A percentile compares a stretch with the other conserved stretches of the same genome.
Conservation (phyloP, 2,113 vertebrate genomes). For the Tympanuchus pallidicinctus region DNA sequence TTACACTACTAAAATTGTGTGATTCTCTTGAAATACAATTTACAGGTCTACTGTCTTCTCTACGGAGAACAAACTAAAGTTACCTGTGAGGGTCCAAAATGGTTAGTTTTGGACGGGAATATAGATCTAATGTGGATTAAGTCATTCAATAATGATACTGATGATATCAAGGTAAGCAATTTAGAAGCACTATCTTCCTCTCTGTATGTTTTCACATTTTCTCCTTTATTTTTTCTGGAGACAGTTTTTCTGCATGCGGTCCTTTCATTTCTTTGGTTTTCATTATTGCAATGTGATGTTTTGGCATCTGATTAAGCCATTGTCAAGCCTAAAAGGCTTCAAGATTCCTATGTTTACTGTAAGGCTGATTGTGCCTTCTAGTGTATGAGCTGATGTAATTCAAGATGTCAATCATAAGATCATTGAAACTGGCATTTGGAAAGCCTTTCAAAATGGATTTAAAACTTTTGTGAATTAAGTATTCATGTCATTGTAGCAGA, state of each 20-base stretch:
- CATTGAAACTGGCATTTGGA: neutral
- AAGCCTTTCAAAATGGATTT: neutral
- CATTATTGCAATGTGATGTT: neutral
- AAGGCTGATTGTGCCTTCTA: constrained; percentile 1
- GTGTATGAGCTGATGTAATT: constrained; percentile 8
- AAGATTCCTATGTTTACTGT: neutral
- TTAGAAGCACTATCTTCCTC: neutral
- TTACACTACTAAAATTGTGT: neutral
- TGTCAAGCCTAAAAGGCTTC: neutral
- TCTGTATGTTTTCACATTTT: neutral
- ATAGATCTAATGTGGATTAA: constrained; percentile 87
- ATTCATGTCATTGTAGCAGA: neutral
- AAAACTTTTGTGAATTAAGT: neutral
- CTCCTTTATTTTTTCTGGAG: neutral
- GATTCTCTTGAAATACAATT: neutral
- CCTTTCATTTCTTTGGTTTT: neutral
- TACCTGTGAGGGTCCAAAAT: constrained; percentile 80
- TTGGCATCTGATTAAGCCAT: neutral
- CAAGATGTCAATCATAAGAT: neutral
- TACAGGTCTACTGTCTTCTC: constrained; percentile 83
- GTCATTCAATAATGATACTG: constrained; percentile 84
- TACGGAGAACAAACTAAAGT: constrained; percentile 84
- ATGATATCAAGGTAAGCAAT: constrained; percentile 83
- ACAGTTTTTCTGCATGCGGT: neutral
- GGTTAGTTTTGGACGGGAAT: constrained; percentile 85